Evolutionary conservation across 1,140 invertebrate species (phyloP).

Genomic region (Drosophila erecta): DNA sequence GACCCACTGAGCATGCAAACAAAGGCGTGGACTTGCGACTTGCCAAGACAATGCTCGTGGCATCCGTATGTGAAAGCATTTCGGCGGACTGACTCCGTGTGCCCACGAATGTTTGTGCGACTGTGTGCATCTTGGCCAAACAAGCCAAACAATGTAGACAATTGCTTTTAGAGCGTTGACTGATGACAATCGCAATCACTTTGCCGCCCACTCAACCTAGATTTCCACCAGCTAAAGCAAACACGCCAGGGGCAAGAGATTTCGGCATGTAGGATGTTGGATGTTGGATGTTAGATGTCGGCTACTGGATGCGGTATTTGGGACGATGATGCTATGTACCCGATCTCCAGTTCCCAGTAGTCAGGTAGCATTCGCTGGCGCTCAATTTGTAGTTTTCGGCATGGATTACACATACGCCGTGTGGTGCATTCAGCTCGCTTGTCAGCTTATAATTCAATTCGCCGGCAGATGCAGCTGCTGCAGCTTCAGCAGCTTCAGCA

Average conservation of each 20-base stretch:
- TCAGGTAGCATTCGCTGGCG: slow-evolving; percentile 39
- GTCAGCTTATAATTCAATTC: slow-evolving; percentile 78
- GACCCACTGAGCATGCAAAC: slow-evolving; percentile 79
- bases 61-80: slow-evolving; percentile 9
- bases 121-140: slow-evolving; percentile 76
- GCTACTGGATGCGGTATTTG: slow-evolving; percentile 8
- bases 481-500: slow-evolving; percentile 4
- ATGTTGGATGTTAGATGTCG: neutral
- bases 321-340: slow-evolving; percentile 4
- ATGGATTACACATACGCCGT: slow-evolving; percentile 72
- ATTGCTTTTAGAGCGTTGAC: slow-evolving; percentile 83
- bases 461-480: slow-evolving; percentile 28
- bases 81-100: slow-evolving; percentile 17
- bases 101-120: slow-evolving; percentile 23
- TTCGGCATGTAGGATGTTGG: slow-evolving; percentile 16
- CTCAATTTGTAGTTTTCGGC: slow-evolving; percentile 58
- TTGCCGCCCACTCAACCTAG: slow-evolving; percentile 81
- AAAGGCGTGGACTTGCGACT: slow-evolving; percentile 57
- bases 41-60: slow-evolving; percentile 64
- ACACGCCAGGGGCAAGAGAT: slow-evolving; percentile 46
- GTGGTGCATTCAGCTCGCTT: slow-evolving; percentile 48
- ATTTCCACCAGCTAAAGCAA: slow-evolving; percentile 69
- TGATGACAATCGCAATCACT: slow-evolving; percentile 83
- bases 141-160: slow-evolving; percentile 82
- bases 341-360: slow-evolving; percentile 13